Evolutionary conservation across 2,797 vertebrate species (phyloP).

Genomic region (Trachops cirrhosus): DNA sequence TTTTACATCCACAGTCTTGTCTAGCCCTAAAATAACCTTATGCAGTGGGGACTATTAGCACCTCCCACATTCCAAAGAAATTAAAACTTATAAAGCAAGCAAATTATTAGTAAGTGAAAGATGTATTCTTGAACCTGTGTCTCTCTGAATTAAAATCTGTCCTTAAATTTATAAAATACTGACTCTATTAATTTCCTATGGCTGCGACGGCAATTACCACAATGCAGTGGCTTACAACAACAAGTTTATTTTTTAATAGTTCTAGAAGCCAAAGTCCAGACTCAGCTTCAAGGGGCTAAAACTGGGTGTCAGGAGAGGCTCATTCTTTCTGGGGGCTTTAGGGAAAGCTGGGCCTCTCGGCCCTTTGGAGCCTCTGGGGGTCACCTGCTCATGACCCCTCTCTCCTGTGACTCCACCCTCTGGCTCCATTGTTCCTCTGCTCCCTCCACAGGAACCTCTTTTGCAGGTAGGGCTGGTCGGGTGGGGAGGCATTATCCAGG

Average conservation of each 20-base stretch:
- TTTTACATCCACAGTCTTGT: neutral
- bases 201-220: neutral
- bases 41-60: neutral
- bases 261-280: neutral
- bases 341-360: rapidly evolving
- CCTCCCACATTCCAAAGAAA: neutral
- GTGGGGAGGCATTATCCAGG: neutral
- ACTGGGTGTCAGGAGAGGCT: neutral
- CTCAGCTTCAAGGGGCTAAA: neutral
- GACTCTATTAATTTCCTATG: neutral
- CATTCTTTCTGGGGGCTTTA: neutral
- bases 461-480: too few relatives aligned
- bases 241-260: neutral
- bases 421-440: neutral
- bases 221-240: neutral
- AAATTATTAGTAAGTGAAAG: neutral
- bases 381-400: neutral
- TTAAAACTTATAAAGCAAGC: neutral
- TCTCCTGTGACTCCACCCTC: rapidly evolving
- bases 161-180: neutral
- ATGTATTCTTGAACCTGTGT: neutral
- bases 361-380: neutral
- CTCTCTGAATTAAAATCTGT: neutral
- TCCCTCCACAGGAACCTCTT: neutral
- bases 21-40: neutral